These are phyloP conservation scores for Stigmatopora nigra DNA, from an alignment of 2,113 vertebrate species.

Conservation along the genomic window DNA sequence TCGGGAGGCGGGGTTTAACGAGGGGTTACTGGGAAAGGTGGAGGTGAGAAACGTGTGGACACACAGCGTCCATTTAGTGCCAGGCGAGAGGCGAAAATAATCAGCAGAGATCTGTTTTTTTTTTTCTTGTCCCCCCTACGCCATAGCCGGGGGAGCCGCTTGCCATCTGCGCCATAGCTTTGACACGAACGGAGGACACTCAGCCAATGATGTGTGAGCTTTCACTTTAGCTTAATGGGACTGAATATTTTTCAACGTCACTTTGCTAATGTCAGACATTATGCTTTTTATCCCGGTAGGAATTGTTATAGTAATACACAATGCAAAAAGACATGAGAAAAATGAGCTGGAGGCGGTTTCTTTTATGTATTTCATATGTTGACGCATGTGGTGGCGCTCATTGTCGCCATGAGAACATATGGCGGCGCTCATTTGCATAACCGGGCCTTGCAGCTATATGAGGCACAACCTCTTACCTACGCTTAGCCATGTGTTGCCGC, in stretches of 20 bases:
- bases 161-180: constrained; percentile 14
- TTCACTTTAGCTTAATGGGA: constrained; percentile 34
- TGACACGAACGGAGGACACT: constrained; percentile 16
- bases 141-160: not conserved
- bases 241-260: not conserved
- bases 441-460: not conserved
- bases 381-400: not conserved
- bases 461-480: constrained; percentile 1
- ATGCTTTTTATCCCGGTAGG: too few relatives aligned
- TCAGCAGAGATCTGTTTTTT: constrained; percentile 42
- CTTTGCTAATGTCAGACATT: constrained; percentile 1
- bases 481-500: not conserved
- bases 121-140: too few relatives aligned
- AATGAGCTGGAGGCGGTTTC: not conserved
- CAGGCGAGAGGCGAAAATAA: constrained; percentile 49
- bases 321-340: not conserved
- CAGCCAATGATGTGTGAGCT: not conserved
- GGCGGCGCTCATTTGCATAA: not conserved
- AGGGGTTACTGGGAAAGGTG: constrained; percentile 30
- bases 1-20: constrained; percentile 49
- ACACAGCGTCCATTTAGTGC: constrained; percentile 68
- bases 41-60: constrained; percentile 33
- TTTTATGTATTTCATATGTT: not conserved
- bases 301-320: too few relatives aligned
- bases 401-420: not conserved